These are phyloP conservation scores for Mus spretus DNA, from an alignment of 2,797 vertebrate genomes.

Conservation along the genomic window DNA sequence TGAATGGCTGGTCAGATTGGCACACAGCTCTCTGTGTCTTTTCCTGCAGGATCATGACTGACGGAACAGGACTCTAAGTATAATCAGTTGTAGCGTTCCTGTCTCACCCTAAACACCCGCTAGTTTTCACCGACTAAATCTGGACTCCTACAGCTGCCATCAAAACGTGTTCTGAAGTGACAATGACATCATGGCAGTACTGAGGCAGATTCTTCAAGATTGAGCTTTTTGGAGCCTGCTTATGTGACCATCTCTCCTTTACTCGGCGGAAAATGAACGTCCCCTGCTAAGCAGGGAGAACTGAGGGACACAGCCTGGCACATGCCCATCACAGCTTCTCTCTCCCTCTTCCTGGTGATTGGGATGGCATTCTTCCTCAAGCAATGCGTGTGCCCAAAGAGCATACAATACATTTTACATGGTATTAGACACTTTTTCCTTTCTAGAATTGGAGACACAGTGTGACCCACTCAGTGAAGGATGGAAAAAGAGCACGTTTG, in stretches of 20 bases:
- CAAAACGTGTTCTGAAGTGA: conserved; percentile 59
- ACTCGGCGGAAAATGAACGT: conserved; percentile 23
- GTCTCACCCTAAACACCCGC: conserved; percentile 70
- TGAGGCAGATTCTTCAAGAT: not conserved
- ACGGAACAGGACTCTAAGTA: conserved; percentile 76
- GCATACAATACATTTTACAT: not conserved
- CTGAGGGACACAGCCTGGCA: not conserved
- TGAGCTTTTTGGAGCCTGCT: not conserved
- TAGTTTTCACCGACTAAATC: conserved; percentile 72
- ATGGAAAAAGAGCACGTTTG: not conserved
- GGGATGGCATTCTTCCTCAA: not conserved
- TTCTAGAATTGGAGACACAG: conserved; percentile 1
- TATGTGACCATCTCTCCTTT: conserved; percentile 44
- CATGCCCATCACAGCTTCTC: fast-evolving
- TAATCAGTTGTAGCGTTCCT: conserved; percentile 77
- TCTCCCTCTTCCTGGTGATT: not conserved
- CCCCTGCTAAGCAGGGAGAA: not conserved
- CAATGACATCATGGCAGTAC: not conserved
- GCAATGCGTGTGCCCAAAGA: not conserved
- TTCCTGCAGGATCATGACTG: conserved; percentile 80
- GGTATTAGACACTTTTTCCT: too few relatives aligned
- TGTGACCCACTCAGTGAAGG: not conserved
- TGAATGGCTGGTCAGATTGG: conserved; percentile 70
- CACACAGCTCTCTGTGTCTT: conserved; percentile 76
- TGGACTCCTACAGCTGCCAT: conserved; percentile 73